Evolutionary conservation across 1,140 invertebrate genomes (phyloP).

Genomic region (Thaumatotibia leucotreta): DNA sequence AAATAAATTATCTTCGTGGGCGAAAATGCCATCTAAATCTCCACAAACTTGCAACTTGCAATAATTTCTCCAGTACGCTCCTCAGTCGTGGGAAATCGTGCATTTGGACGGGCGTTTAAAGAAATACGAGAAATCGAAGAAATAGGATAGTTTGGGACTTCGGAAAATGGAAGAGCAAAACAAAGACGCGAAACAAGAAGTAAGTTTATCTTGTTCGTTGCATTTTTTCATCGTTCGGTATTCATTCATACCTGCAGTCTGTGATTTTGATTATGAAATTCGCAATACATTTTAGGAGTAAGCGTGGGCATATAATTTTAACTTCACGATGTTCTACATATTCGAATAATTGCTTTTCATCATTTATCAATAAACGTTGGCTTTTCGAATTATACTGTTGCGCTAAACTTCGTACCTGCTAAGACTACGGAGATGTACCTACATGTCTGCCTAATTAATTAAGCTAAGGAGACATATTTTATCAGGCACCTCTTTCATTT

Average conservation of each 20-base stretch:
- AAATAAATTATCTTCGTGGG: constrained; percentile 54
- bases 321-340: too few relatives aligned
- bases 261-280: too few relatives aligned
- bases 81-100: constrained; percentile 43
- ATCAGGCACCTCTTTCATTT: background rate
- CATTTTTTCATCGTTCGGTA: background rate
- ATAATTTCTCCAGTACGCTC: constrained; percentile 37
- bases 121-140: constrained; percentile 17
- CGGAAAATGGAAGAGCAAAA: constrained; percentile 31
- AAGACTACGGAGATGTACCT: background rate
- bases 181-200: constrained; percentile 20
- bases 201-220: constrained; percentile 18
- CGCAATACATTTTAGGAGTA: too few relatives aligned
- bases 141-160: constrained; percentile 18
- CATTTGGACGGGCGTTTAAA: constrained; percentile 22
- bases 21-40: constrained; percentile 56
- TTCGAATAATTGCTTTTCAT: background rate
- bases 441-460: background rate
- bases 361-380: background rate
- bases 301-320: too few relatives aligned
- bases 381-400: background rate
- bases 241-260: background rate
- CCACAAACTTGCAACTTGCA: constrained; percentile 41
- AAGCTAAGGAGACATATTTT: background rate
- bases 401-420: background rate